These are phyloP conservation scores for Hippocampus barbouri DNA, from an alignment of 2,113 vertebrate species.

Conservation along the genomic window DNA sequence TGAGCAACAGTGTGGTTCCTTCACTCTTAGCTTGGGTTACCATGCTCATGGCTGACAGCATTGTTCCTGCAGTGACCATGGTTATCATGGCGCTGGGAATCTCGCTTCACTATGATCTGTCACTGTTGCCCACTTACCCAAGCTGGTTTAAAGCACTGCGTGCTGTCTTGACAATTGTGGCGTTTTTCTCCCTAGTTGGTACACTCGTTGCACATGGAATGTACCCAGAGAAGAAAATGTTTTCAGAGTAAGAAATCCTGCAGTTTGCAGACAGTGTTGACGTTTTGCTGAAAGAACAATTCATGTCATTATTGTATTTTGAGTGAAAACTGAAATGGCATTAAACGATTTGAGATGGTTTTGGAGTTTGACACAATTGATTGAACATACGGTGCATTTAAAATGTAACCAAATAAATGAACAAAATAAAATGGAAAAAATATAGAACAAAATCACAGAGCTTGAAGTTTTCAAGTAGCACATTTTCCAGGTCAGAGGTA, in stretches of 20 bases:
- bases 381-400: background rate
- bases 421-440: background rate
- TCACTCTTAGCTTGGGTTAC: slow-evolving; percentile 79
- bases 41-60: slow-evolving; percentile 72
- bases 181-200: slow-evolving; percentile 70
- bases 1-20: slow-evolving; percentile 77
- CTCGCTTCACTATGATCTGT: slow-evolving; percentile 80
- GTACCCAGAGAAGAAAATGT: slow-evolving; percentile 70
- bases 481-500: background rate
- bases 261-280: background rate
- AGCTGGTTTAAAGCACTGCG: slow-evolving; percentile 86
- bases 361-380: background rate
- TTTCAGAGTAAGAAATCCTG: slow-evolving; percentile 17
- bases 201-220: slow-evolving; percentile 58
- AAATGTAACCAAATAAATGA: background rate
- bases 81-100: slow-evolving; percentile 79
- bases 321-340: background rate
- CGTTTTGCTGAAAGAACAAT: background rate
- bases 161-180: slow-evolving; percentile 72
- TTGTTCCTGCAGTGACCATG: slow-evolving; percentile 53
- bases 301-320: background rate
- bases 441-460: background rate
- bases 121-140: slow-evolving; percentile 84
- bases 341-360: background rate
- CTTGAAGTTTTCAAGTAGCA: background rate